Evolutionary conservation across 2,113 vertebrate genomes (phyloP), one percentile per base, ranked within the genome.

Genomic region (Bombycilla garrulus): DNA sequence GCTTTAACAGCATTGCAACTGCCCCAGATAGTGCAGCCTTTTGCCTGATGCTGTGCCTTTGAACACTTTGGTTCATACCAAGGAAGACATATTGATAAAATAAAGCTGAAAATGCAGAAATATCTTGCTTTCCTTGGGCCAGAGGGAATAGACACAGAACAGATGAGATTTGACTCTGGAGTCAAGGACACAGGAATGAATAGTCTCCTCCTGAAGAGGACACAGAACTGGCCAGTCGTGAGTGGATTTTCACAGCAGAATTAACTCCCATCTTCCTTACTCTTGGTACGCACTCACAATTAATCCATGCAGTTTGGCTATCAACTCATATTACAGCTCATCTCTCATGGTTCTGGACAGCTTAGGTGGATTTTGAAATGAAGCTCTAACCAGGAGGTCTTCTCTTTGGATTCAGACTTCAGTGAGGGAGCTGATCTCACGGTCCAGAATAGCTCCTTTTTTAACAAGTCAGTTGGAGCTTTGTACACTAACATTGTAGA

Each of bases 91-190:
- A 13, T 25, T 48, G 35, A 28, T 44, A 89, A 93, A 60, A 93
- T 71, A 93, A 89, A 88, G 51, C 15, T 88, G 65, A 81, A 88
- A 93, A 74, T 62, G 45, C 35, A 86, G 69, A 92, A 89, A 36
- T 62, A 45, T 44, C 38, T 78, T 80, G 47, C 29, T 66, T 83
- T 40, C 24, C n/a, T 77, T 44, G 31, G 19, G 18, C n/a, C 15
- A 78, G 64, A 64, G 31, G 31, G 48, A 81, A 51, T 20, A 92
- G 12, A 33, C 12, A 33, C 21, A 36, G 44, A 62, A 33, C 10
- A 53, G 54, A 79, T 29, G 33, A 81, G 5, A 47, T 54, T 38
- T 74, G 62, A 40, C 31, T 18, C 53, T 8, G 2, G 11, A 71
- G 13, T 13, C 9, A 81, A 83, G 67, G 61, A 54, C 20, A 29